Percentiles rank a stretch among this genome's conserved stretches.
Conservation (phyloP, 2,113 vertebrate genomes). For the Vulpes ferrilata region DNA sequence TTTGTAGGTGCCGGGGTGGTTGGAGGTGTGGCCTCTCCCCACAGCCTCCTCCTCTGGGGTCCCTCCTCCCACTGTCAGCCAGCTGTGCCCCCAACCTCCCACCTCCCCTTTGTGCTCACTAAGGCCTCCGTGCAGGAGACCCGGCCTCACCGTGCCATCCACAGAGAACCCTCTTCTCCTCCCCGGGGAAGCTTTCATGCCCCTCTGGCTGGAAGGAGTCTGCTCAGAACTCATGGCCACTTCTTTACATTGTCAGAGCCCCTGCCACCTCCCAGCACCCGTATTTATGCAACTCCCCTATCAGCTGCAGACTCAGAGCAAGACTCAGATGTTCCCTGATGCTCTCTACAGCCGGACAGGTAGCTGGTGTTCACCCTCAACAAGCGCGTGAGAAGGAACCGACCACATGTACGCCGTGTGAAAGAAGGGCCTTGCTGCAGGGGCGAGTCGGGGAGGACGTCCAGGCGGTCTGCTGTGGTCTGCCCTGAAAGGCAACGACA, state of each 20-base stretch:
- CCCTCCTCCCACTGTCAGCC: fast-evolving
- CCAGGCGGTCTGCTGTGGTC: fast-evolving
- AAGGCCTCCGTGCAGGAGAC: not conserved
- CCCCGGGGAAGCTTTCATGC: fast-evolving
- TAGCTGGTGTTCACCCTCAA: fast-evolving
- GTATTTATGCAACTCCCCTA: too few relatives aligned
- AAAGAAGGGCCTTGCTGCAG: not conserved
- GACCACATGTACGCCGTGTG: fast-evolving
- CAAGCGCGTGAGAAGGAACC: fast-evolving
- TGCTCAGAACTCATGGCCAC: not conserved
- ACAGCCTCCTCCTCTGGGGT: fast-evolving
- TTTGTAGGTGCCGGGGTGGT: not conserved
- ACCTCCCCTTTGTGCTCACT: not conserved
- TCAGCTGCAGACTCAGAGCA: not conserved
- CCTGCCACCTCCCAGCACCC: fast-evolving
- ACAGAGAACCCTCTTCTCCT: fast-evolving
- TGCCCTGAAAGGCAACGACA: not conserved
- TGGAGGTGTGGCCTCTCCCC: fast-evolving
- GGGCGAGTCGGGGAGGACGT: fast-evolving
- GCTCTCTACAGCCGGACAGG: not conserved
- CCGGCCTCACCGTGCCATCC: fast-evolving
- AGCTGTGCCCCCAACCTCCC: not conserved
- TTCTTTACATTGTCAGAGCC: fast-evolving
- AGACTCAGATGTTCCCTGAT: not conserved
- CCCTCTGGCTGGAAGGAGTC: too few relatives aligned